Base-by-base conservation (phyloP, 1,140 invertebrate species). In the Scaptodrosophila lebanonensis region DNA sequence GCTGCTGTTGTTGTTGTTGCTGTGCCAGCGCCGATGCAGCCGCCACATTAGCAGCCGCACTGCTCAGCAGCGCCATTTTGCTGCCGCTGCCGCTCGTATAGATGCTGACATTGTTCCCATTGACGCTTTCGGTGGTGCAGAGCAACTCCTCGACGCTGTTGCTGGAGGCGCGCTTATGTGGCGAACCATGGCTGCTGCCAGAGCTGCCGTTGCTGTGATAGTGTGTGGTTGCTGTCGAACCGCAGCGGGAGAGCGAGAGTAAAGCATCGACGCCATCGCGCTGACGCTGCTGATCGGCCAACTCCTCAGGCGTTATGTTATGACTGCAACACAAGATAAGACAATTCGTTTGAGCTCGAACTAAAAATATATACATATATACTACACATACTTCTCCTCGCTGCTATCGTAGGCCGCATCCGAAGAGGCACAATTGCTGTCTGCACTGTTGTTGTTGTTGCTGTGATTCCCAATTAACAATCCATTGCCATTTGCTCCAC, bases 231-330 rank as follows among this genome's bases (percentile, higher is more conserved):
- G 70, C 56, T 20, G 75, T 53, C 5, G 69, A 82, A n/a, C 76
- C 67, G 42, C 69, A 79, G 2, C 83, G 61, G 3, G 84, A 86
- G 2, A 86, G 53, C 13, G 84, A 86, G 9, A 95, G 85, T 32
- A 95, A 85, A 0, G 93, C 93, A 67, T 95, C 93, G 0, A 93
- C 93, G 51, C 93, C 94, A 85, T 95, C 93, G 11, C 91, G 92
- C 40, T 94, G 93, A 63, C 92, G 92, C 40, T 92, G 89, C 76
- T 92, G 91, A 83, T 94, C 93, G 61, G 93, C 93, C 4, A 92
- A 88, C 57, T 93, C 91, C 61, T 83, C 68, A 29, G 72, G 59
- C 32, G 77, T 83, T 4, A 86, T 69, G 35, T 87, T 84, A 54
- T 83, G 72, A 57, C 67, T 85, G n/a, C 8, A 29, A 13, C 9